Base-by-base conservation (phyloP, 2,888 invertebrate species). In the Hedya salicella region DNA sequence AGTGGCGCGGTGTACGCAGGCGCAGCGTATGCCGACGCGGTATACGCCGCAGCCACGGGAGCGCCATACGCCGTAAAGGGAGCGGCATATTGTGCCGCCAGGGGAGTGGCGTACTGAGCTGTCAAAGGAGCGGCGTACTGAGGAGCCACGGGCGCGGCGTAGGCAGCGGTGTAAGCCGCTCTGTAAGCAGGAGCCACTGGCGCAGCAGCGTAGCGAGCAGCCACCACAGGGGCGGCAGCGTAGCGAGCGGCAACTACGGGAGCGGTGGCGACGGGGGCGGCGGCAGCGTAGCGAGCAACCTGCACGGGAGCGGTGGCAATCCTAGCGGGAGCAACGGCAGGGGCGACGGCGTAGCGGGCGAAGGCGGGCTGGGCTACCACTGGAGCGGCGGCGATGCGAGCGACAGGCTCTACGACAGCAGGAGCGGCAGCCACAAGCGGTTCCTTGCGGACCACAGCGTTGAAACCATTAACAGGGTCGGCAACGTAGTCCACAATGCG, bases 361-460 rank as follows among this genome's bases (percentile, higher is more conserved):
- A 75, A 76, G 46, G 73, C 73, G 4, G 94, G 93, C 40, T 94
- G 69, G 93, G 88, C 69, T 90, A 94, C 81, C 92, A 94, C 75
- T 9, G 71, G 63, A 63, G 79, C 72, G 13, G 79, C 75, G 63
- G 81, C 69, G 40, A 73, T 68, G 56, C 75, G 70, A 14, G 77
- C 60, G 60, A 70, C 60, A 67, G 67, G 61, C 39, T 62, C 60
- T 1, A 72, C 71, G 32, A 75, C 70, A 1, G 75, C 71, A 8
- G 73, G 70, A 8, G 76, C 74, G 4, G 73, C 65, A 49, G 63
- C 60, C 40, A 64, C 62, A 71, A 44, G 74, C 73, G n/a, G 76
- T 74, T 68, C 70, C 40, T 62, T 78, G 1, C 85, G 83, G 0
- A 81, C 82, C 6, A 82, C 77, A 2, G 85, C 78, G 40, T 77